Evolutionary conservation across 2,113 vertebrate genomes (phyloP), one percentile per base, ranked within the genome.

Genomic region (Malurus melanocephalus): DNA sequence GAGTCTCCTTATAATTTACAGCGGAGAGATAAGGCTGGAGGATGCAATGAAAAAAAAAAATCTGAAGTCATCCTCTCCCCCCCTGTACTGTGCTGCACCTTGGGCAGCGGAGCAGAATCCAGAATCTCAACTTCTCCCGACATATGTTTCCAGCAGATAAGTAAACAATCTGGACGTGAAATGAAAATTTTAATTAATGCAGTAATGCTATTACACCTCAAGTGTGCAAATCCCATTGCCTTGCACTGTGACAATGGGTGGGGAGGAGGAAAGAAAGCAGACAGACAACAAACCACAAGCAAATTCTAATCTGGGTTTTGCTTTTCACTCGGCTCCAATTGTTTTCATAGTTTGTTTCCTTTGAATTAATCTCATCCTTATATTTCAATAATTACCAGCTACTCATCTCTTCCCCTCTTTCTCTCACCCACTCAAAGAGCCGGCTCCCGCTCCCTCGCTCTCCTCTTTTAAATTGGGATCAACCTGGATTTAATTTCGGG

Each of bases 121-220:
- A 92, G 98, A 98, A 98, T 98, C 98, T 98, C 97, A 98, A 99
- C 98, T 99, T 98, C 98, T 98, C 97, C 94, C 97, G 97, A 98
- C 98, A 99, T 99, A 98, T 99, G 99, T 99, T 99, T 98, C 98
- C 98, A 98, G 98, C 98, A 99, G 99, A 99, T 99, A 99, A 99
- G 99, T 99, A 99, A 99, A 99, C 98, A 99, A 99, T 99, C 99
- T 99, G 98, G 98, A 99, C 98, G 98, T 98, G 98, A 98, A 98
- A 99, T 99, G 98, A 98, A 98, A 97, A 95, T 98, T 98, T 98
- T 99, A 99, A 99, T 99, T 99, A 99, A 99, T 98, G 98, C 97
- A 98, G 98, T 98, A 99, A 99, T 98, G 97, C 97, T 98, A 98
- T 98, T 98, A 97, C 98, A 98, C 98, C 98, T 98, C 98, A 97